Conservation (phyloP, 1,140 invertebrate genomes). For the Micrasema longulum region DNA sequence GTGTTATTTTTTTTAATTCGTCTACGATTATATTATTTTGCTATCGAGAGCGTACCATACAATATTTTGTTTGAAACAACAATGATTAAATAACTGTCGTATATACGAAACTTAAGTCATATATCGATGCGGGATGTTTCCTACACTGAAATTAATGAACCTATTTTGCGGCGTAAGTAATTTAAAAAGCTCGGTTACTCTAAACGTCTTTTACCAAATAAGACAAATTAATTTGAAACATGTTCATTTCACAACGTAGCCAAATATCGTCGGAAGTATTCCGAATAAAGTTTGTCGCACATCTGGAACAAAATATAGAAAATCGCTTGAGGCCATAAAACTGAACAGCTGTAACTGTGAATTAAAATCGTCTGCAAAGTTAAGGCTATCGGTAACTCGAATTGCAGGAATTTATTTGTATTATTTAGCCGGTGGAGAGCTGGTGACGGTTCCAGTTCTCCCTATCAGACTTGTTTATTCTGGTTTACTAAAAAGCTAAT, state of each 20-base stretch:
- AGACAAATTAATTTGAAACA: conserved; percentile 47
- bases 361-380: conserved; percentile 53
- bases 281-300: conserved; percentile 1
- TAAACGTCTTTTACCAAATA: conserved; percentile 42
- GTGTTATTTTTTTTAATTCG: too few species aligned
- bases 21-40: too few species aligned
- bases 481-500: too few species aligned
- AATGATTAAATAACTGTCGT: too few species aligned
- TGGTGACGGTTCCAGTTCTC: too few species aligned
- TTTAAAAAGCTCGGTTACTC: conserved; percentile 7
- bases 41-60: too few species aligned
- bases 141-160: conserved; percentile 27
- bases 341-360: conserved; percentile 17
- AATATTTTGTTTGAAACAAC: too few species aligned
- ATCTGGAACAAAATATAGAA: conserved; percentile 16
- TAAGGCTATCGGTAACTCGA: conserved; percentile 51
- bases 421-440: conserved; percentile 28
- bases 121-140: too few species aligned
- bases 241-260: not conserved
- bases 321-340: conserved; percentile 32
- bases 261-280: conserved; percentile 9
- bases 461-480: too few species aligned
- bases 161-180: conserved; percentile 30
- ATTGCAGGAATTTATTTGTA: conserved; percentile 50
- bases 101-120: too few species aligned